Base-by-base conservation (phyloP, 2,113 vertebrate species). In the Ahaetulla prasina region DNA sequence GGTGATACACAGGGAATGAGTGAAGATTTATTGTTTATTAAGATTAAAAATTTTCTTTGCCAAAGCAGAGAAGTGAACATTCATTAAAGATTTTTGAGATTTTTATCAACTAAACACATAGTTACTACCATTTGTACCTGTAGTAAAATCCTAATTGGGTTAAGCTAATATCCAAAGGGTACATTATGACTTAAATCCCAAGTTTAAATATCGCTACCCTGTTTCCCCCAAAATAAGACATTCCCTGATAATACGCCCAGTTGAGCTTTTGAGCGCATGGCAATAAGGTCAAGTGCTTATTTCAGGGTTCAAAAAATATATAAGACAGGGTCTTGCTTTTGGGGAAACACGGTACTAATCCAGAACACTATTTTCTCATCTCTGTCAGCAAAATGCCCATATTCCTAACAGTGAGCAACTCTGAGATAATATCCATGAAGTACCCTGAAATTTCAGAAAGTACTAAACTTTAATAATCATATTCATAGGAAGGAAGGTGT, bases 1-100 rank as follows among this genome's bases (percentile, higher is more conserved):
- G n/a, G 95, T 95, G 94, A 92, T 96, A 96, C 94, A 92, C 93
- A 90, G 90, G 74, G 95, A 96, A 96, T 94, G 91, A 96, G 95
- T 95, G 89, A 96, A 95, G 94, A 93, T 92, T 53, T 93, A 80
- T 35, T 45, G 95, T 92, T 89, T 23, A 93, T 93, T 90, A 93
- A 93, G 54, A 23, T 93, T 0, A 50, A 89, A 91, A 93, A 74
- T 50, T 87, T 57, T 80, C 50, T 92, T 91, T 95, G 93, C 95
- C 95, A 96, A 91, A 12, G 91, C 87, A 87, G 86, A 85, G 25
- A 91, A 94, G 86, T 55, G 60, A 85, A 91, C 5, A 4, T 30
- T 53, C 35, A 54, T 45, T 30, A 74, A 45, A 5, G 35, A 68
- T 35, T 7, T 68, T 68, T 68, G 30, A 9, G 10, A 49, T 87